A percentile compares a stretch with the other conserved stretches of the same genome.
Conservation (phyloP, 2,888 invertebrate species). For the Ochropacha duplaris region DNA sequence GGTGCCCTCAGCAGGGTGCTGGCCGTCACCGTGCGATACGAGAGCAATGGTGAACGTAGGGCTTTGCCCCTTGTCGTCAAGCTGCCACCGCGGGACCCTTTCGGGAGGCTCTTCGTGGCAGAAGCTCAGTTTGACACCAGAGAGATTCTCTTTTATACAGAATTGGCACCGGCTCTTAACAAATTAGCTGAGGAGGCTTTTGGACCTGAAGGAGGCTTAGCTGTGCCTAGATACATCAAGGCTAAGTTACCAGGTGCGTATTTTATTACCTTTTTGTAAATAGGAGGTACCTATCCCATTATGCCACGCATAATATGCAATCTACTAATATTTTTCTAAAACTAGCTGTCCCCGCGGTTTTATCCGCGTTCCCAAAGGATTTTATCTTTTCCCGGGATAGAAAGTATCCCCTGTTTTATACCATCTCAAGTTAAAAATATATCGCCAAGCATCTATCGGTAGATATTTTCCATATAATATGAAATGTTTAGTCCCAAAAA, state of each 20-base stretch:
- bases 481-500: no score
- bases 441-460: no score
- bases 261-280: background rate
- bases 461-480: no score
- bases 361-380: no score
- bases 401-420: no score
- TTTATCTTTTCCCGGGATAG: no score
- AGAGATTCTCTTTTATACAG: slow-evolving; percentile 92
- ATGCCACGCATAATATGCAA: no score
- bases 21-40: slow-evolving; percentile 88
- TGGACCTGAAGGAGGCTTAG: slow-evolving; percentile 66
- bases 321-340: no score
- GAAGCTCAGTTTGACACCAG: slow-evolving; percentile 92
- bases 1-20: slow-evolving; percentile 90
- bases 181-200: slow-evolving; percentile 85
- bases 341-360: no score
- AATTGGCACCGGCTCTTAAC: slow-evolving; percentile 88
- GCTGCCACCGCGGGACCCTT: slow-evolving; percentile 90
- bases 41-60: slow-evolving; percentile 58
- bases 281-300: no score
- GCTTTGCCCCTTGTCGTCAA: slow-evolving; percentile 86
- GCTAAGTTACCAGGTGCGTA: slow-evolving; percentile 84
- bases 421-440: no score
- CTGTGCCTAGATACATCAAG: slow-evolving; percentile 85
- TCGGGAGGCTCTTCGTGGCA: slow-evolving; percentile 90